Base-by-base conservation (phyloP, 1,140 invertebrate genomes). In the Laupala kohalensis region DNA sequence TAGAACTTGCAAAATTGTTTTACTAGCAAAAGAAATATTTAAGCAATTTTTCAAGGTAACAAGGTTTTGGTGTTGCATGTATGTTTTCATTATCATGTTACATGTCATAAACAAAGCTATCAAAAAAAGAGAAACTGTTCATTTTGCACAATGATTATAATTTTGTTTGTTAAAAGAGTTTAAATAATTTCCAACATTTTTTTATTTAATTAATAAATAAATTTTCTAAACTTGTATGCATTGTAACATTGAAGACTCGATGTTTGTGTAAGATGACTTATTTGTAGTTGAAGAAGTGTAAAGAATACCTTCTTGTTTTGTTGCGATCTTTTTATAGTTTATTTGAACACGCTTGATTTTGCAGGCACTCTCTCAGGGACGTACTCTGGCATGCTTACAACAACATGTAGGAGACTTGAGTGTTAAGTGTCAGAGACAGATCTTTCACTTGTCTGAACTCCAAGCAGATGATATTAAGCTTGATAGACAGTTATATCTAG, bases 381-480 rank as follows among this genome's bases (percentile, higher is more conserved):
- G 88, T 73, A 94, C 93, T 4, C 82, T 96, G n/a, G 87, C 89
- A 67, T 98, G 96, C 79, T 82, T 99, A 24, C 90, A 93, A 75
- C 85, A 85, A 73, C 83, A 85, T 71, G 79, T 88, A 27, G 81
- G 86, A 28, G 76, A 79, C 15, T 79, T 94, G 6, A 81, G 81
- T 27, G 73, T 81, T 24, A 80, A 84, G 28, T 98, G 93, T 80
- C 87, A 86, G 77, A 86, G 87, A 73, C 89, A 95, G 80, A 89
- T 97, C 6, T 86, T 93, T 72, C 86, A 89, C 66, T 82, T 96
- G 2, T 91, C 94, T 3, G 94, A 99, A 80, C 86, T 96, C 27
- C 94, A 96, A 81, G 89, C 93, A 0, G 94, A 95, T 75, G 94
- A 95, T 78, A 91, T 96, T 66, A 94, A 95, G 78, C 81, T 96